These are phyloP conservation scores for Dendrocincla tyrannina DNA, from an alignment of 2,797 vertebrate species.

Conservation along the genomic window DNA sequence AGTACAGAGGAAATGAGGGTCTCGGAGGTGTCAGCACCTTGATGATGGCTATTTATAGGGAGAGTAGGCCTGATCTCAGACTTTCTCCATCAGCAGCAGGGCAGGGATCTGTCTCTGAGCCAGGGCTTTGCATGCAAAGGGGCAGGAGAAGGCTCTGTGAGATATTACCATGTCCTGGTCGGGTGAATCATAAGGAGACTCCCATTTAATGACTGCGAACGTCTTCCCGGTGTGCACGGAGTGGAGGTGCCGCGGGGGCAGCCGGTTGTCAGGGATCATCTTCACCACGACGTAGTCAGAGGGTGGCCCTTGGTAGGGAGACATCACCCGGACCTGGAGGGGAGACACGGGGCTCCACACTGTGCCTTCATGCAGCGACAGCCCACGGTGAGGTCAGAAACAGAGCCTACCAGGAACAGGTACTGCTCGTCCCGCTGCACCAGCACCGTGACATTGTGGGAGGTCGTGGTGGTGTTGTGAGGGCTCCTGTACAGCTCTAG, in stretches of 20 bases:
- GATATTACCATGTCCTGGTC: constrained; percentile 84
- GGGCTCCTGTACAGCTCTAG: constrained; percentile 89
- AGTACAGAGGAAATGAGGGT: rapidly evolving
- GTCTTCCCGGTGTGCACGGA: constrained; percentile 83
- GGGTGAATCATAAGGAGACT: constrained; percentile 90
- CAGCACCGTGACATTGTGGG: constrained; percentile 80
- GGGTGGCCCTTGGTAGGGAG: constrained; percentile 90
- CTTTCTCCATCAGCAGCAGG: not conserved
- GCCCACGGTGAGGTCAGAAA: not conserved
- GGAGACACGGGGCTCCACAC: not conserved
- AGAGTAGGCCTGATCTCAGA: not conserved
- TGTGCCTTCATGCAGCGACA: rapidly evolving
- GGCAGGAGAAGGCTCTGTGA: not conserved
- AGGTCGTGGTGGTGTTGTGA: constrained; percentile 69
- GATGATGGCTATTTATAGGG: rapidly evolving
- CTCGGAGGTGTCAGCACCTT: rapidly evolving
- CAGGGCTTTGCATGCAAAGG: not conserved
- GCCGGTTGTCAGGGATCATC: constrained; percentile 95
- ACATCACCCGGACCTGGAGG: constrained; percentile 85
- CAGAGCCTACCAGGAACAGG: constrained; percentile 87
- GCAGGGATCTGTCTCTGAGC: not conserved
- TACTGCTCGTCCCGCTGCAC: constrained; percentile 92
- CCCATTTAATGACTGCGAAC: constrained; percentile 90
- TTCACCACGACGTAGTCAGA: constrained; percentile 89
- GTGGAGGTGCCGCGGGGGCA: constrained; percentile 95